These are phyloP conservation scores for Mormyrus hasselquistii DNA, from an alignment of 2,797 vertebrate genomes.

Conservation along the genomic window DNA sequence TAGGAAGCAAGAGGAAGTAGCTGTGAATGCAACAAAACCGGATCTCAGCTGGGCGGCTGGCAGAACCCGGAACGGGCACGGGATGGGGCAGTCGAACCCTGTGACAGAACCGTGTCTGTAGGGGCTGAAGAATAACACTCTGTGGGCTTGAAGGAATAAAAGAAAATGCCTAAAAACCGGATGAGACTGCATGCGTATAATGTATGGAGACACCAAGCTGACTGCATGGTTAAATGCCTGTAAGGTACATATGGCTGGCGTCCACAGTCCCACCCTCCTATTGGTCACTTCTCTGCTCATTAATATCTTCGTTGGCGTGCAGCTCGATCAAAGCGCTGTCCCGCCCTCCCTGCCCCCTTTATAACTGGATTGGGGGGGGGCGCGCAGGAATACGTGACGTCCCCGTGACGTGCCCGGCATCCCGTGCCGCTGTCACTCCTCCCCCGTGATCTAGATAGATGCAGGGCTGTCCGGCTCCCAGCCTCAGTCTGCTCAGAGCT, in stretches of 20 bases:
- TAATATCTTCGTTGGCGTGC: neutral
- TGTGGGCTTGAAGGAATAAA: constrained; percentile 1
- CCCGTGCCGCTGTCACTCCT: constrained; percentile 38
- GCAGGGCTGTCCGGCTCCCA: constrained; percentile 21
- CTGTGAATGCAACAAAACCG: constrained; percentile 32
- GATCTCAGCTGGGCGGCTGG: constrained; percentile 24
- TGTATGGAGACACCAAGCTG: neutral
- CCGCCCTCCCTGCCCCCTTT: constrained; percentile 27
- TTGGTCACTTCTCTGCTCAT: constrained; percentile 2
- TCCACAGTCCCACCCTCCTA: neutral
- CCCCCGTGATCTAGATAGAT: constrained; percentile 3
- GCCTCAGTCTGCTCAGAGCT: constrained; percentile 13
- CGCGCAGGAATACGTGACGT: constrained; percentile 50
- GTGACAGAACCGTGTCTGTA: neutral
- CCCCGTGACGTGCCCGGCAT: constrained; percentile 50
- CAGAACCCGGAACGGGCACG: neutral
- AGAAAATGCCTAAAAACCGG: neutral
- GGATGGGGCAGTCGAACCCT: neutral
- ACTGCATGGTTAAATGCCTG: neutral
- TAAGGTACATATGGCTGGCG: neutral
- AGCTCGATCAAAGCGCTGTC: neutral
- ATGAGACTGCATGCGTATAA: neutral
- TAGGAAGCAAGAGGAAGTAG: constrained; percentile 38
- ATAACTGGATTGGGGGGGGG: constrained; percentile 60
- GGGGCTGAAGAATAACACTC: neutral